These are phyloP conservation scores for Venustaconcha ellipsiformis DNA, from an alignment of 1,140 invertebrate genomes.

Conservation along the genomic window DNA sequence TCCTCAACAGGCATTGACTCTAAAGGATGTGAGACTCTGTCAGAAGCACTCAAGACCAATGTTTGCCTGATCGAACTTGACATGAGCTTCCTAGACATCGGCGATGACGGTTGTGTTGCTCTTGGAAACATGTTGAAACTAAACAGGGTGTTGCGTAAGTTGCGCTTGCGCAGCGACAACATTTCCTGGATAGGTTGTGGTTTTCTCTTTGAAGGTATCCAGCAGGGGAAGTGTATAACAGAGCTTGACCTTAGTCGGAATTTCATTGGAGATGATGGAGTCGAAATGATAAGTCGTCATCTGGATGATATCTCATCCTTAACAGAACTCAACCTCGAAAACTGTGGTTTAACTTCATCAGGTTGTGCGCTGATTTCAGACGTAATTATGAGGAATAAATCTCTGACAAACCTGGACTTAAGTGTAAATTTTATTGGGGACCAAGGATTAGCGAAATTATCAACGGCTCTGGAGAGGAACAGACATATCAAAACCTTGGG, in stretches of 20 bases:
- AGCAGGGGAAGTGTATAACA: constrained; percentile 42
- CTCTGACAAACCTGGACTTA: constrained; percentile 56
- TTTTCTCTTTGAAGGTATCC: constrained; percentile 51
- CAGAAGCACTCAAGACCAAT: constrained; percentile 48
- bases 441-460: constrained; percentile 54
- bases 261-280: constrained; percentile 53
- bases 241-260: constrained; percentile 61
- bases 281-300: constrained; percentile 54
- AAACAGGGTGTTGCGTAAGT: constrained; percentile 55
- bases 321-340: constrained; percentile 61
- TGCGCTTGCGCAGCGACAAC: constrained; percentile 56
- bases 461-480: constrained; percentile 55
- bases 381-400: constrained; percentile 54
- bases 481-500: constrained; percentile 59
- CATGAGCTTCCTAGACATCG: constrained; percentile 60
- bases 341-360: constrained; percentile 57
- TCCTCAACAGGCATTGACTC: constrained; percentile 58
- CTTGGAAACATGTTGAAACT: constrained; percentile 56
- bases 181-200: constrained; percentile 59
- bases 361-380: constrained; percentile 55
- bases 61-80: constrained; percentile 53
- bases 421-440: constrained; percentile 64
- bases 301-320: constrained; percentile 50
- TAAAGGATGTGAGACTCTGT: constrained; percentile 43
- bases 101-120: constrained; percentile 50